Evolutionary conservation across 2,888 invertebrate species (phyloP).

Genomic region (Aproaerema taeniolella): DNA sequence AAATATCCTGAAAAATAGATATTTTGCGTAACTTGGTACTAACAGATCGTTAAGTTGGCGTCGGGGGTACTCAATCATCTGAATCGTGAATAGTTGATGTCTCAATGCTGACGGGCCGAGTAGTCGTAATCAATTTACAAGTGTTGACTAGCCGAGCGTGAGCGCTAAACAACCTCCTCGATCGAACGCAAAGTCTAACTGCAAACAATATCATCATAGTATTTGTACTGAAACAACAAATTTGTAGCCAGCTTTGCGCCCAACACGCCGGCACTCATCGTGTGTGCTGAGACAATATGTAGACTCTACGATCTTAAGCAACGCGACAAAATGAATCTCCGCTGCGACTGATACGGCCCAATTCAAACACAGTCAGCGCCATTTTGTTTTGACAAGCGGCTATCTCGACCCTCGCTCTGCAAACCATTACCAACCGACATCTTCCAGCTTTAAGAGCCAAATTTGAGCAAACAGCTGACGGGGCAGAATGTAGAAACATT

Average conservation of each 20-base stretch:
- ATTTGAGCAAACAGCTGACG: constrained; percentile 29
- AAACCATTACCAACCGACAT: constrained; percentile 44
- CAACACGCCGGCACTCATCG: constrained; percentile 65
- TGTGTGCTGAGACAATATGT: constrained; percentile 76
- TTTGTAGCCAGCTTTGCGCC: constrained; percentile 75
- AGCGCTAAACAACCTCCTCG: constrained; percentile 64
- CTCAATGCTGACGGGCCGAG: background rate
- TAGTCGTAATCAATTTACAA: constrained; percentile 56
- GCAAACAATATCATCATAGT: constrained; percentile 76
- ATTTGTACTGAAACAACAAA: constrained; percentile 76
- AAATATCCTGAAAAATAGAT: no score
- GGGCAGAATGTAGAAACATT: constrained; percentile 58
- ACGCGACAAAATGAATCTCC: constrained; percentile 77
- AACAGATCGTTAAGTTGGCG: no score
- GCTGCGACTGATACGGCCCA: constrained; percentile 76
- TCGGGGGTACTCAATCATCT: no score
- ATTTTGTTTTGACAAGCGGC: constrained; percentile 76
- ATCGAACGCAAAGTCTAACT: constrained; percentile 70
- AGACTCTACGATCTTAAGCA: constrained; percentile 73
- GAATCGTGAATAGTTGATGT: constrained; percentile 2
- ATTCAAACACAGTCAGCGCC: constrained; percentile 75
- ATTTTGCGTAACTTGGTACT: no score
- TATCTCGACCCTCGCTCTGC: constrained; percentile 38
- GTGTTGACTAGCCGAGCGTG: constrained; percentile 33
- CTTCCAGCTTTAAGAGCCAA: constrained; percentile 34